Conservation (phyloP, 37 sponge, comb jelly and placozoan species). For the Spongia lamella region DNA sequence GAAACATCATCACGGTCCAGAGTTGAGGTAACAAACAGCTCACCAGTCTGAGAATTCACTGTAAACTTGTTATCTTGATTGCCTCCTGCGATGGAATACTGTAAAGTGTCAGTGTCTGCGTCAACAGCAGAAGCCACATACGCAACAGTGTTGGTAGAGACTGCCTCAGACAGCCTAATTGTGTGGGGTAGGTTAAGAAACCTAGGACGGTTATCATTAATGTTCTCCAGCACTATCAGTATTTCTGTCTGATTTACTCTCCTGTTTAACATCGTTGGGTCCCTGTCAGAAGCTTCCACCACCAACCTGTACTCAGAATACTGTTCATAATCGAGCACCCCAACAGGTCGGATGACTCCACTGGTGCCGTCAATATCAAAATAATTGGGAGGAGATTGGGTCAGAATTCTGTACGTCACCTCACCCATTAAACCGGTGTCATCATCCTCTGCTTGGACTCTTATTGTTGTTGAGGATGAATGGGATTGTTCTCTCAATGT, state of each 20-base stretch:
- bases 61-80: constrained; percentile 19
- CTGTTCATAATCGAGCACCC: constrained; percentile 20
- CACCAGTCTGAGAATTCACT: constrained; percentile 43
- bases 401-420: constrained; percentile 11
- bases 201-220: too few species aligned
- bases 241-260: too few species aligned
- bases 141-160: too few species aligned
- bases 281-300: too few species aligned
- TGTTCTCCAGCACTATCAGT: too few species aligned
- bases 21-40: constrained; percentile 2
- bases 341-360: constrained; percentile 23
- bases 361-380: constrained; percentile 18
- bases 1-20: constrained; percentile 56
- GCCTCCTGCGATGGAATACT: constrained; percentile 25
- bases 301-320: background rate
- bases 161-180: too few species aligned
- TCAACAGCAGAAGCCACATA: too few species aligned
- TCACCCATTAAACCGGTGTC: constrained; percentile 50
- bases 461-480: constrained; percentile 1
- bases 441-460: constrained; percentile 49
- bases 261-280: too few species aligned
- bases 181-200: too few species aligned
- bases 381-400: too few species aligned
- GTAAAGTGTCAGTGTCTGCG: background rate
- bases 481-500: constrained; percentile 22